Conservation (phyloP, 2,888 invertebrate genomes). For the Pyrgus malvae region DNA sequence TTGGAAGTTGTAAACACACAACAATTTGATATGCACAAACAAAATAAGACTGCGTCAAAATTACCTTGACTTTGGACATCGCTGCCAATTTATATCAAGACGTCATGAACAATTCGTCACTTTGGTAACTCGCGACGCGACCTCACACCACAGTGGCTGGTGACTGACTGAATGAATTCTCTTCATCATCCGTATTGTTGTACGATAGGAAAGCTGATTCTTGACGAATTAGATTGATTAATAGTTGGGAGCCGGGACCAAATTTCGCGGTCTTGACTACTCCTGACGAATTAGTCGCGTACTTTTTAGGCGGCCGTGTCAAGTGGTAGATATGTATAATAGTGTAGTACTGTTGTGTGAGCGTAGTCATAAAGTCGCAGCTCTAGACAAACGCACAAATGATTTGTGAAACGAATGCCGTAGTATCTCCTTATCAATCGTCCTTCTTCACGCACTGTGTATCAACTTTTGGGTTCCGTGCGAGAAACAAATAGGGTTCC, state of each 20-base stretch:
- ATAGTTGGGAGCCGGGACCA: conserved; percentile 25
- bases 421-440: too few relatives aligned
- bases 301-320: conserved; percentile 3
- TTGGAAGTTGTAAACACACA: neutral
- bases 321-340: neutral
- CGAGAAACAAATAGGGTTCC: too few relatives aligned
- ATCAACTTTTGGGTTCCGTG: too few relatives aligned
- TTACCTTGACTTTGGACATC: conserved; percentile 73
- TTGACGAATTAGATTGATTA: conserved; percentile 34
- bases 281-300: conserved; percentile 16
- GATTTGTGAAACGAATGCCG: too few relatives aligned
- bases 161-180: conserved; percentile 31
- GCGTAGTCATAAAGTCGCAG: too few relatives aligned
- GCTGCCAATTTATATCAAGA: conserved; percentile 40
- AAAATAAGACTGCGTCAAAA: conserved; percentile 21
- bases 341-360: too few relatives aligned
- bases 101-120: conserved; percentile 36
- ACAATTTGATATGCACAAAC: conserved; percentile 30
- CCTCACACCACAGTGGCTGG: conserved; percentile 27
- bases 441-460: too few relatives aligned
- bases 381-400: too few relatives aligned
- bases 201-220: conserved; percentile 29
- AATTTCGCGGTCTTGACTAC: conserved; percentile 25
- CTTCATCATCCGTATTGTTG: neutral
- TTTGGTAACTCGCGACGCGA: conserved; percentile 29